Evolutionary conservation across 2,797 vertebrate species (phyloP).

Genomic region (Bradypus variegatus): DNA sequence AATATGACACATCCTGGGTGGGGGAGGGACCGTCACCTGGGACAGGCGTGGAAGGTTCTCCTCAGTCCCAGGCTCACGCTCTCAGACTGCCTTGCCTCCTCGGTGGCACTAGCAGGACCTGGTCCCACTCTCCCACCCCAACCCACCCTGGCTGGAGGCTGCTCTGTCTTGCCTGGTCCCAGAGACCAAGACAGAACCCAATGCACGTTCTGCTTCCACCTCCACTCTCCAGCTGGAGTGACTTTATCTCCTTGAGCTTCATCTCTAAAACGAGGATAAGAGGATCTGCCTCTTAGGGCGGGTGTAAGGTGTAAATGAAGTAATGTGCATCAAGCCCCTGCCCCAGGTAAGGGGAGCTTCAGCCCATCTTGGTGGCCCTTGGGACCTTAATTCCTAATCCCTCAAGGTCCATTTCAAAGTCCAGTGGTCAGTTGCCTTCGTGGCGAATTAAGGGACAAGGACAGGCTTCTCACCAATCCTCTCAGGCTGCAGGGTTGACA

Average conservation of each 20-base stretch:
- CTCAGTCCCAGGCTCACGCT: background rate
- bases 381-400: background rate
- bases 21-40: background rate
- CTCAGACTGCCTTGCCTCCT: background rate
- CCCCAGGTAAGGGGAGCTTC: background rate
- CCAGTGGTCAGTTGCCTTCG: background rate
- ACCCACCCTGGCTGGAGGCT: background rate
- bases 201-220: background rate
- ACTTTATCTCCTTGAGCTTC: background rate
- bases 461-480: too few relatives aligned
- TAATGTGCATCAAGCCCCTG: background rate
- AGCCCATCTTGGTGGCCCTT: background rate
- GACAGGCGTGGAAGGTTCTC: background rate
- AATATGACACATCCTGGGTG: slow-evolving; percentile 45
- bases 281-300: background rate
- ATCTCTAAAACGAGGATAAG: background rate
- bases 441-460: background rate
- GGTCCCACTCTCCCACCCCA: background rate
- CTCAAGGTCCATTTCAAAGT: background rate
- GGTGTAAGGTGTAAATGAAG: background rate
- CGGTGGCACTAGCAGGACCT: rapidly evolving
- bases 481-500: background rate
- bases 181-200: background rate
- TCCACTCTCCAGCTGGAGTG: background rate
- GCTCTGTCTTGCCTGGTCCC: background rate